Conservation (phyloP, 1,140 invertebrate genomes). For the Caenorhabditis tropicalis region DNA sequence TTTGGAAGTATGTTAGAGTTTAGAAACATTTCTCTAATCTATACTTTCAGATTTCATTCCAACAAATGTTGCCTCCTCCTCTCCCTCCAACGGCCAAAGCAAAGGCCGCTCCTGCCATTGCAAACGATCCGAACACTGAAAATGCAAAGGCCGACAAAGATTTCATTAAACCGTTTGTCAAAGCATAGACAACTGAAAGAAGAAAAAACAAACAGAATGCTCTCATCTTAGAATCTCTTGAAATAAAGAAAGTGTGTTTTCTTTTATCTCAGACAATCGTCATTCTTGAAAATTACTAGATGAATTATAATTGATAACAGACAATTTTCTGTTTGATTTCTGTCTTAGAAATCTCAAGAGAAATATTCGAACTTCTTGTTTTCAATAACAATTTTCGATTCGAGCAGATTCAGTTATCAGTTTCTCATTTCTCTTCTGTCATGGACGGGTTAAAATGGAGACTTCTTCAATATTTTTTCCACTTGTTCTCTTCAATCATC, state of each 20-base stretch:
- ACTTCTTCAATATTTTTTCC: neutral
- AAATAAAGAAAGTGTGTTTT: too few relatives aligned
- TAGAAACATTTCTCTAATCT: neutral
- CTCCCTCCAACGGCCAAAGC: conserved; percentile 41
- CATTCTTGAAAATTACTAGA: too few relatives aligned
- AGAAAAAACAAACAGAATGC: neutral
- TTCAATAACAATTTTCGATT: neutral
- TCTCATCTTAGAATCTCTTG: too few relatives aligned
- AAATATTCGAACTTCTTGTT: neutral
- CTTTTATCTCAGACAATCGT: too few relatives aligned
- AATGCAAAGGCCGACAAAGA: conserved; percentile 27
- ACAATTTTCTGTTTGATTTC: too few relatives aligned
- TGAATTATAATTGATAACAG: too few relatives aligned
- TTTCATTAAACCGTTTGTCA: conserved; percentile 23
- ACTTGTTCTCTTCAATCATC: neutral
- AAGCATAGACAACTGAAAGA: neutral
- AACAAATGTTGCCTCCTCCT: conserved; percentile 33
- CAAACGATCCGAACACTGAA: neutral
- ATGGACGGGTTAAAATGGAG: neutral
- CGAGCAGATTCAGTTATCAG: neutral
- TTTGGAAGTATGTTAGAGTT: conserved; percentile 47
- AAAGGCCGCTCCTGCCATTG: conserved; percentile 46
- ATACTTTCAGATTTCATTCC: conserved; percentile 25
- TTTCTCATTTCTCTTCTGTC: neutral
- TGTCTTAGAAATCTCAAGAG: neutral